These are phyloP conservation scores for Myodes glareolus DNA, from an alignment of 2,113 vertebrate genomes.

Conservation along the genomic window DNA sequence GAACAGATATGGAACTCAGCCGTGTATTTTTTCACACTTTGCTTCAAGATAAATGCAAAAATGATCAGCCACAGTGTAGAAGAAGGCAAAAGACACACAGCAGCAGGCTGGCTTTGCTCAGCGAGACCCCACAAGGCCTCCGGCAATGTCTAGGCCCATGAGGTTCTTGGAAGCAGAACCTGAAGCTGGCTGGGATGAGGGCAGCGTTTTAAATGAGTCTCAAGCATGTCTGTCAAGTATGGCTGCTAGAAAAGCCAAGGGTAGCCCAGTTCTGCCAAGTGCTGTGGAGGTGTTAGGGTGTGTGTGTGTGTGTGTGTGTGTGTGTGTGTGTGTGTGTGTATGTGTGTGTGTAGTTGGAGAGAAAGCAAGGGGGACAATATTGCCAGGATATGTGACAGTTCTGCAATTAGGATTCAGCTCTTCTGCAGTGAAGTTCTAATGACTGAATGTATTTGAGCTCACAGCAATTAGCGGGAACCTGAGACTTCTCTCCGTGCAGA, in stretches of 20 bases:
- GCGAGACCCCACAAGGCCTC: background rate
- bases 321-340: background rate
- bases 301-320: background rate
- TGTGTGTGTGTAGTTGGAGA: background rate
- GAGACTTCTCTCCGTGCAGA: background rate
- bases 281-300: background rate
- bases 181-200: background rate
- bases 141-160: background rate
- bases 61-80: background rate
- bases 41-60: background rate
- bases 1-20: background rate
- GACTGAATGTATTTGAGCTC: conserved; percentile 46
- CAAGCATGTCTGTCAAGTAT: too few species aligned
- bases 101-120: background rate
- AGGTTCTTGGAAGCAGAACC: background rate
- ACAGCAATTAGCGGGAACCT: conserved; percentile 45
- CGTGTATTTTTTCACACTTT: background rate
- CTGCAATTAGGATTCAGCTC: conserved; percentile 48
- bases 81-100: background rate
- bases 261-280: background rate
- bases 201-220: background rate
- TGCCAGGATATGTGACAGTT: background rate
- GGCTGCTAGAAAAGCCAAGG: background rate
- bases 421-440: conserved; percentile 50
- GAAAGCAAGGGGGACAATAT: background rate